Percentiles rank a stretch among this genome's conserved stretches.
These are phyloP conservation scores for Astreopora myriophthalma DNA, from an alignment of 64 coral and sea anemone species.

Conservation along the genomic window DNA sequence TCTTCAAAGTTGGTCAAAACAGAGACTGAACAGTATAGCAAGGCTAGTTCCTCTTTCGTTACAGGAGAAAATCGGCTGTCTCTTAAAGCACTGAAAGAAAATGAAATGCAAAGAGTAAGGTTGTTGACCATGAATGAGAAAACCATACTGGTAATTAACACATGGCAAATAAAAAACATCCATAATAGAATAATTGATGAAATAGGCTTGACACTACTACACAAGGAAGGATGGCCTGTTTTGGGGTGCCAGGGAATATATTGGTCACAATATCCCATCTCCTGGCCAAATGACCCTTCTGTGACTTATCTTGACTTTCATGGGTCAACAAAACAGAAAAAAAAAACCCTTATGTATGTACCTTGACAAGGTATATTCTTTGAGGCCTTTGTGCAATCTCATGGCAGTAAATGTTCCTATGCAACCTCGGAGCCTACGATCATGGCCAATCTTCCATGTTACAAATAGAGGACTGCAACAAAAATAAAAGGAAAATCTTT, in stretches of 20 bases:
- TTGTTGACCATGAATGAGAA: no score
- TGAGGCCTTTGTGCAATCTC: conserved; percentile 92
- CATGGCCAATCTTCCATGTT: conserved; percentile 99
- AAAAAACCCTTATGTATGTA: neutral
- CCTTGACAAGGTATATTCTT: conserved; percentile 98
- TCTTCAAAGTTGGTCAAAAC: conserved; percentile 99
- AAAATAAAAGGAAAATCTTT: neutral
- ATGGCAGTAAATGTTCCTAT: conserved; percentile 99
- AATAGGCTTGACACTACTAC: no score
- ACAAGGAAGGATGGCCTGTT: no score
- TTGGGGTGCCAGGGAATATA: no score
- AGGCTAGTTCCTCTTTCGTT: conserved; percentile 94
- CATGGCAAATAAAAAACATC: neutral
- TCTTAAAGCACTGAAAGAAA: conserved; percentile 83
- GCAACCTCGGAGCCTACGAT: conserved; percentile 87
- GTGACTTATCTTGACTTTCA: no score
- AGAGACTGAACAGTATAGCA: conserved; percentile 94
- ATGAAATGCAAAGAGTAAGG: neutral
- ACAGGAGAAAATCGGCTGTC: conserved; percentile 97
- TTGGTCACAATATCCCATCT: no score
- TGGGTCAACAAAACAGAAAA: neutral
- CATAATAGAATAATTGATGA: no score
- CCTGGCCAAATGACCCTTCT: no score
- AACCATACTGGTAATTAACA: no score
- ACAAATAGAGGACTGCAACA: conserved; percentile 93